Evolutionary conservation across 2,797 vertebrate genomes (phyloP), one percentile per base, ranked within the genome.

Genomic region (Melanotaenia parkinsoni): DNA sequence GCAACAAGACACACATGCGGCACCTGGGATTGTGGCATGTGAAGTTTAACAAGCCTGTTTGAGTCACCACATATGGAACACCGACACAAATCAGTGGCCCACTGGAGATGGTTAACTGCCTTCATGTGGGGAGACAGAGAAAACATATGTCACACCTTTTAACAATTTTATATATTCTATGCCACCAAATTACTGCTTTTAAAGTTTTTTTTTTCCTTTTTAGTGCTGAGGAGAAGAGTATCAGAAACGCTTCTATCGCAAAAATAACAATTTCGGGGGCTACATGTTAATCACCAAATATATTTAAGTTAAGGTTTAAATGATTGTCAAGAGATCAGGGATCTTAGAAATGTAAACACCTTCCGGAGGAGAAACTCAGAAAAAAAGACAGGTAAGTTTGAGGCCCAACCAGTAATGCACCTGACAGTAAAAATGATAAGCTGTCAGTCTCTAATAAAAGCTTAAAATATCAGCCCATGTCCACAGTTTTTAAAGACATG

Each of bases 1-100:
- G 72, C 71, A 66, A 67, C 5, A 54, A 67, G 70, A 83, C 28
- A 43, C 70, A 65, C 1, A 35, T 72, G 71, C 77, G 81, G 72
- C 86, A 83, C 80, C 83, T 76, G 82, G 59, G 79, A 81, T 0
- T 56, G 76, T 67, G 54, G 60, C 76, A 76, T 47, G 24, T 50
- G 72, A 74, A 66, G 60, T 64, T 77, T 67, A 76, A 85, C 58
- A 67, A 76, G 64, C 24, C 58, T 50, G 58, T 62, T 18, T 67
- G 63, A 84, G 65, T 75, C 79, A 73, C 59, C 77, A 38, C 76
- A 72, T 87, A 86, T 58, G 73, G 45, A 81, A 74, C 18, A 22
- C 65, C 57, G 73, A 43, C 63, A 67, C 16, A 67, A 59, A 87
- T 88, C 80, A 84, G 66, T 51, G 40, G 54, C 56, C 51, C 8